These are phyloP conservation scores for Salmo trutta DNA, from an alignment of 2,797 vertebrate genomes.

Conservation along the genomic window DNA sequence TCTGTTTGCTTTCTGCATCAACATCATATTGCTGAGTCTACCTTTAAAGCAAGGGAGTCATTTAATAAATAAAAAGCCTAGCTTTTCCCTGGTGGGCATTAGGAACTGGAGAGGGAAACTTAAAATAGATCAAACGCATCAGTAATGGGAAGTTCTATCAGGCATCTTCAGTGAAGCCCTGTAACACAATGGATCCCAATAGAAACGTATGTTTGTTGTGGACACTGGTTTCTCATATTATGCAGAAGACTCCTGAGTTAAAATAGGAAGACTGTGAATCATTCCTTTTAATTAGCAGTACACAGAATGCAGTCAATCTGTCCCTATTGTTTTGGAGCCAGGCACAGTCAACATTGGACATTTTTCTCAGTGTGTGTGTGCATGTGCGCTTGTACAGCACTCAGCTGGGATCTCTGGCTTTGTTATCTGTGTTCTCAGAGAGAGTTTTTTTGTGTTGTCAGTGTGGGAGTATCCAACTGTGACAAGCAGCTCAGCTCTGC, in stretches of 20 bases:
- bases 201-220: background rate
- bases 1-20: no score
- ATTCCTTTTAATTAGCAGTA: conserved; percentile 29
- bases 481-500: conserved; percentile 72
- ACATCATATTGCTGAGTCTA: no score
- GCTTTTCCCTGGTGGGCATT: no score
- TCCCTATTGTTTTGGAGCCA: conserved; percentile 37
- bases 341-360: conserved; percentile 56
- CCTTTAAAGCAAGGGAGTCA: no score
- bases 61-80: no score
- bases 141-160: background rate
- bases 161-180: background rate
- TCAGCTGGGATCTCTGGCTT: conserved; percentile 79
- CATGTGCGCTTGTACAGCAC: conserved; percentile 45
- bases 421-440: conserved; percentile 77
- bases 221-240: background rate
- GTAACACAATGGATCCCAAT: background rate
- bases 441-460: conserved; percentile 72
- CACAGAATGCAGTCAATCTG: conserved; percentile 31
- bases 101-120: no score
- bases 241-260: background rate
- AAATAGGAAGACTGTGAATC: conserved; percentile 26
- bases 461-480: conserved; percentile 78
- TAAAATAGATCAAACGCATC: background rate
- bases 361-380: conserved; percentile 26